A percentile compares a stretch with the other conserved stretches of the same genome.
These are phyloP conservation scores for Lasaia peninsularis DNA, from an alignment of 1,140 invertebrate species.

Conservation along the genomic window DNA sequence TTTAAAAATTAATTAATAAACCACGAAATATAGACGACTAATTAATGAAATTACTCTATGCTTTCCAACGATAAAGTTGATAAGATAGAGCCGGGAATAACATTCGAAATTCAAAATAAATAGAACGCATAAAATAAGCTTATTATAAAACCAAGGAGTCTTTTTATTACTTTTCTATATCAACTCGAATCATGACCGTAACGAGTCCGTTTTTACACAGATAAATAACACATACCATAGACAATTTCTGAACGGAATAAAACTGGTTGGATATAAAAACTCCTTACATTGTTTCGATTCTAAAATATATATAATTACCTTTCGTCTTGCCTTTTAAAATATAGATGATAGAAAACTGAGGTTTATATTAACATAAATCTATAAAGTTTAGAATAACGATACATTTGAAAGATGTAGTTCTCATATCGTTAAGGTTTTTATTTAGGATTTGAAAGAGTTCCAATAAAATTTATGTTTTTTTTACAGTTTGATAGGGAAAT, in stretches of 20 bases:
- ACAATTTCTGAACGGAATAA: constrained; percentile 6
- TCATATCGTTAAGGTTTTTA: too few species aligned
- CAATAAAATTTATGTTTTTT: too few species aligned
- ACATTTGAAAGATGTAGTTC: too few species aligned
- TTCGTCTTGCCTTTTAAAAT: neutral
- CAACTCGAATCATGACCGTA: constrained; percentile 3
- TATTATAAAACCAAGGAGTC: neutral
- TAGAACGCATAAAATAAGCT: neutral
- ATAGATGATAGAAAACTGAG: neutral
- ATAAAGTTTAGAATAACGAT: neutral
- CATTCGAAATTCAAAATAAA: constrained; percentile 1
- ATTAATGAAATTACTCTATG: neutral
- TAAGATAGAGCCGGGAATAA: neutral
- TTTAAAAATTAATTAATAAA: neutral
- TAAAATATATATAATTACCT: constrained; percentile 3
- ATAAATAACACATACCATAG: constrained; percentile 2
- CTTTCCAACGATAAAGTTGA: neutral
- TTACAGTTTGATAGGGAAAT: too few species aligned
- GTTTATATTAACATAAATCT: neutral
- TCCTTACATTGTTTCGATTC: constrained; percentile 7
- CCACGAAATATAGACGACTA: neutral
- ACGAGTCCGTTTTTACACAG: neutral
- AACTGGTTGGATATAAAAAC: neutral
- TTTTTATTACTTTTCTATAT: constrained; percentile 9
- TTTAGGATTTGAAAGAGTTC: too few species aligned